phyloP scores from a whole-genome alignment of 2,888 invertebrate species.

The Anthrax anthrax region DNA sequence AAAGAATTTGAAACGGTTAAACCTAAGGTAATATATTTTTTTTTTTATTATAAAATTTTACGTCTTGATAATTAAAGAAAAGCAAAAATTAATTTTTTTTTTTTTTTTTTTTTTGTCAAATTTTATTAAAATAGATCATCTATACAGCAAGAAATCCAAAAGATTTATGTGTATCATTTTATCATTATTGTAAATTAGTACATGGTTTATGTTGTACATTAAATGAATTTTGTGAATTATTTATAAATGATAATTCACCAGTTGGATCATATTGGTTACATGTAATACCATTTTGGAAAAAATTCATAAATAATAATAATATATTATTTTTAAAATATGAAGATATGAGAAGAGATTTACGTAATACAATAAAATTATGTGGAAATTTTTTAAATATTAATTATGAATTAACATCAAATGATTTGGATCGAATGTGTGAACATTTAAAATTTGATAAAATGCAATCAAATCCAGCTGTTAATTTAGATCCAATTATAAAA shows the following conservation, averaged over 20 bases:
- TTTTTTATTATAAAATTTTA: neutral
- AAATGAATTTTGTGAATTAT: conserved; percentile 60
- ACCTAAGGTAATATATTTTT: conserved; percentile 46
- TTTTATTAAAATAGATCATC: conserved; percentile 46
- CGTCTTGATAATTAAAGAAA: neutral
- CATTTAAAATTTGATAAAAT: conserved; percentile 70
- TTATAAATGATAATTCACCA: conserved; percentile 50
- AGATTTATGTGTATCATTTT: conserved; percentile 79
- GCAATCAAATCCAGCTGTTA: conserved; percentile 67
- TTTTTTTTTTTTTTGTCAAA: neutral
- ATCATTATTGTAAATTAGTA: conserved; percentile 62
- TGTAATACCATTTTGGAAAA: conserved; percentile 53
- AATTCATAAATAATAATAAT: conserved; percentile 41
- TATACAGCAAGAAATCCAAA: conserved; percentile 83
- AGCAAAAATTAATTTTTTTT: neutral
- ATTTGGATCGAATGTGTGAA: conserved; percentile 51
- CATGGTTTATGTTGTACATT: conserved; percentile 51
- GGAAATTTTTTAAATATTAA: conserved; percentile 41
- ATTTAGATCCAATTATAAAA: conserved; percentile 49
- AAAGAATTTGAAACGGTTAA: conserved; percentile 45
- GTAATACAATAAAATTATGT: conserved; percentile 49
- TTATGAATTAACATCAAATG: conserved; percentile 47
- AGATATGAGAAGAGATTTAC: conserved; percentile 63
- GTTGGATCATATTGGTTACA: conserved; percentile 52
- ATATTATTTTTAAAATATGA: conserved; percentile 68